phyloP scores from a whole-genome alignment of 2,797 vertebrate genomes.

The Spea hammondii region DNA sequence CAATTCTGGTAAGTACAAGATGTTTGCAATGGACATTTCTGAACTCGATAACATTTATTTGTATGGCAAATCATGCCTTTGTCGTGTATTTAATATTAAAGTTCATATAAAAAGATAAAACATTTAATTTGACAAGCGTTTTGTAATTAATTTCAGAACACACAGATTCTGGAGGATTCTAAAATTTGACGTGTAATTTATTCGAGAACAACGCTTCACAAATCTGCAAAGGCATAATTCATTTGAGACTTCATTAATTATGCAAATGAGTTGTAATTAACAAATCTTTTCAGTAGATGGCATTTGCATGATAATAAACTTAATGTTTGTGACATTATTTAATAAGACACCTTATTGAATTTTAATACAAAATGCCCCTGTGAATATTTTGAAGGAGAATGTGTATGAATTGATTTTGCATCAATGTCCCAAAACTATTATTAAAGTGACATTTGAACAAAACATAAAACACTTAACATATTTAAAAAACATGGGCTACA shows the following conservation, averaged over 20 bases:
- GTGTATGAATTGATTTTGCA: slow-evolving; percentile 24
- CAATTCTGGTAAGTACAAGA: too few species aligned
- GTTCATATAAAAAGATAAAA: too few species aligned
- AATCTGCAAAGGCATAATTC: slow-evolving; percentile 88
- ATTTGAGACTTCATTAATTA: slow-evolving; percentile 94
- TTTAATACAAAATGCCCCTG: slow-evolving; percentile 71
- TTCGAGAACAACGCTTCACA: slow-evolving; percentile 82
- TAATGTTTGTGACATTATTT: slow-evolving; percentile 84
- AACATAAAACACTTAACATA: not conserved
- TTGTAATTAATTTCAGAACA: slow-evolving; percentile 81
- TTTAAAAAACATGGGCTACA: not conserved
- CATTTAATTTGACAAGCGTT: slow-evolving; percentile 73
- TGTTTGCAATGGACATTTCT: too few species aligned
- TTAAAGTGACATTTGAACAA: slow-evolving; percentile 55
- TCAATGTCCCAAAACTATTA: slow-evolving; percentile 53
- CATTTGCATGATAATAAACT: slow-evolving; percentile 92
- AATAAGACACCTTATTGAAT: slow-evolving; percentile 86
- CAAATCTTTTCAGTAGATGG: slow-evolving; percentile 84
- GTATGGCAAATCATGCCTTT: too few species aligned
- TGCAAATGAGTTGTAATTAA: slow-evolving; percentile 92
- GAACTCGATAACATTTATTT: too few species aligned
- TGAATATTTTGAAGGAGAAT: slow-evolving; percentile 61
- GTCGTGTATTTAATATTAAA: too few species aligned
- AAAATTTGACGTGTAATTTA: slow-evolving; percentile 83
- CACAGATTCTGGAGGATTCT: slow-evolving; percentile 73